Base-by-base conservation (phyloP, 2,888 invertebrate genomes). In the Noctua fimbriata region DNA sequence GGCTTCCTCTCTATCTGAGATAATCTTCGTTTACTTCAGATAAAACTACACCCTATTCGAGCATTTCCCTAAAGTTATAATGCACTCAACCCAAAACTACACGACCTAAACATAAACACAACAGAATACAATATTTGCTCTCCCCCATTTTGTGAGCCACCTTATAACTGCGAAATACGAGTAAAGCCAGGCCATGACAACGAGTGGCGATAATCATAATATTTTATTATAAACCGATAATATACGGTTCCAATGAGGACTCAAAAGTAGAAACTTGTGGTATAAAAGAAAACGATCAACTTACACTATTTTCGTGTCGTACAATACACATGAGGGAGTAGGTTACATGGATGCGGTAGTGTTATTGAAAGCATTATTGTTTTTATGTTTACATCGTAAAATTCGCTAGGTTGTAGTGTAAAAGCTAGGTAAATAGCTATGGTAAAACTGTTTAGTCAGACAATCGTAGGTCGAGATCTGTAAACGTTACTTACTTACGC, bases 181-280 rank as follows among this genome's bases (percentile, higher is more conserved):
- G 44, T 69, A 72, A 78, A 82, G 63, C 63, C 69, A 14, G 21
- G 41, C 65, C 58, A 69, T 81, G 85, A 84, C 83, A 82, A 76
- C 74, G 81, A 76, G 77, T 16, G 21, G 32, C 69, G 60, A 85
- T 88, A 85, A 88, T 84, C 89, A 85, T 89, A 88, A 89, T 83
- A 89, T 89, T 89, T 89, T 89, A 89, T 89, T 89, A 85, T 81
- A 84, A 82, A 79, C 83, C 84, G 85, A 88, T 84, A 88, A 80
- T 79, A 72, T 78, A 86, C 73, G 84, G 79, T 69, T 60, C 71
- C 83, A 69, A 85, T 82, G 85, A 87, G 82, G 79, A 82, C 86
- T 88, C 77, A 84, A 87, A 88, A 88, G 75, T 85, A 79, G 65
- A 81, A 82, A 63, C 74, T 79, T 76, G 66, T 76, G 79, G 47